Evolutionary conservation across 2,888 invertebrate genomes (phyloP).

Genomic region (Caenorhabditis macrosperma): DNA sequence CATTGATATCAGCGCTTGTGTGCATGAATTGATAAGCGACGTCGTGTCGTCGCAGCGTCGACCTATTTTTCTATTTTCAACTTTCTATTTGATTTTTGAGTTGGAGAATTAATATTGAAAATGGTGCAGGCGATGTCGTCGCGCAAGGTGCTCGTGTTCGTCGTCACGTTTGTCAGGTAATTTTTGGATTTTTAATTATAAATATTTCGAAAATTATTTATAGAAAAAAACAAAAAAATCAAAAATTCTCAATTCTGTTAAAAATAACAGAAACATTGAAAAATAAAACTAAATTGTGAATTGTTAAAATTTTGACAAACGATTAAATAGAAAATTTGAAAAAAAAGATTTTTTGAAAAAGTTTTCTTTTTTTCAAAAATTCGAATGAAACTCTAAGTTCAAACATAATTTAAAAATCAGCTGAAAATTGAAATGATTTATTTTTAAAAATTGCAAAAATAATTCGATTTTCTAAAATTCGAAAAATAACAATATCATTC

Average conservation of each 20-base stretch:
- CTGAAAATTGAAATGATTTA: background rate
- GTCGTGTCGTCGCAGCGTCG: background rate
- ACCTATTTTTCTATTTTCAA: background rate
- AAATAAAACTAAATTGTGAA: too few species aligned
- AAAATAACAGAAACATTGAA: too few species aligned
- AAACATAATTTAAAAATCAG: background rate
- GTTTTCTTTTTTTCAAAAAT: background rate
- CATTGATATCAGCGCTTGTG: background rate
- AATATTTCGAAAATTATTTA: too few species aligned
- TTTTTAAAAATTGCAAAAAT: background rate
- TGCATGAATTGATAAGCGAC: slow-evolving; percentile 6
- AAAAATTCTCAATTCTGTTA: background rate
- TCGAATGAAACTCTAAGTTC: background rate
- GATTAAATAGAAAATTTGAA: too few species aligned
- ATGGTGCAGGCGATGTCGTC: slow-evolving; percentile 44
- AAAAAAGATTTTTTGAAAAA: background rate
- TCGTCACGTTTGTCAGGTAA: slow-evolving; percentile 74
- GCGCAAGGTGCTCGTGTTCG: slow-evolving; percentile 68
- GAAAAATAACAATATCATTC: background rate
- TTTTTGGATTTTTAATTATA: background rate
- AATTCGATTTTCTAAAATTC: background rate
- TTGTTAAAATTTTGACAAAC: too few species aligned
- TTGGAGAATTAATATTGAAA: background rate
- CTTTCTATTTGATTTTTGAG: background rate
- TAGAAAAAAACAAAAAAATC: background rate